phyloP scores from a whole-genome alignment of 1,140 invertebrate genomes.

The Chironomus tepperi region DNA sequence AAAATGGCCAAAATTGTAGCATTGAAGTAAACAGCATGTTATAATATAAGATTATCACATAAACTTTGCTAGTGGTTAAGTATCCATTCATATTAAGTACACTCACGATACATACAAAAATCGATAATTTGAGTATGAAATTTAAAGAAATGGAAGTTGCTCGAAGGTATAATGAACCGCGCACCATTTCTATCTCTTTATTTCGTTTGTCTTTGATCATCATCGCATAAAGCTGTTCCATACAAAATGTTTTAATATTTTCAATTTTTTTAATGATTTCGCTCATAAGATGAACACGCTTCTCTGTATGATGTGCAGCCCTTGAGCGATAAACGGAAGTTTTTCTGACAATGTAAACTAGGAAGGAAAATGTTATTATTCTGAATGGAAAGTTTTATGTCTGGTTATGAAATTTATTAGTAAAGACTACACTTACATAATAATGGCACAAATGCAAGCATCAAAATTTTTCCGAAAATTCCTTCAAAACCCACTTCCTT shows the following conservation, averaged over 20 bases:
- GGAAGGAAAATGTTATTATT: background rate
- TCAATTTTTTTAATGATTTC: constrained; percentile 64
- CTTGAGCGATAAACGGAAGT: background rate
- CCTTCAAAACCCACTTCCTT: constrained; percentile 58
- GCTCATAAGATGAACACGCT: constrained; percentile 65
- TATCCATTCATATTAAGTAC: constrained; percentile 57
- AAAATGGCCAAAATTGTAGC: constrained; percentile 63
- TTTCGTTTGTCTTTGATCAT: constrained; percentile 45
- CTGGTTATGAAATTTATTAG: no score
- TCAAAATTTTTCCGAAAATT: constrained; percentile 64
- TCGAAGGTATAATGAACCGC: constrained; percentile 35
- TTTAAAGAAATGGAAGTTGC: constrained; percentile 38
- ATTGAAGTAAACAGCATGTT: constrained; percentile 61
- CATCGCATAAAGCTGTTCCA: constrained; percentile 66
- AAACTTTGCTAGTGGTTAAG: constrained; percentile 66
- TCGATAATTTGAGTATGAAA: constrained; percentile 66
- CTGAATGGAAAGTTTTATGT: background rate
- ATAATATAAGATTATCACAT: constrained; percentile 64
- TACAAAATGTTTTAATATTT: constrained; percentile 77
- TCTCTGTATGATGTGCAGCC: constrained; percentile 52
- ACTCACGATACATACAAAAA: constrained; percentile 69
- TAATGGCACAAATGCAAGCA: constrained; percentile 72
- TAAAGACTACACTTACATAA: constrained; percentile 48
- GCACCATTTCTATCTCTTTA: constrained; percentile 57
- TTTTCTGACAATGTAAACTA: background rate